Evolutionary conservation across 2,797 vertebrate genomes (phyloP).

Genomic region (Limosa lapponica): DNA sequence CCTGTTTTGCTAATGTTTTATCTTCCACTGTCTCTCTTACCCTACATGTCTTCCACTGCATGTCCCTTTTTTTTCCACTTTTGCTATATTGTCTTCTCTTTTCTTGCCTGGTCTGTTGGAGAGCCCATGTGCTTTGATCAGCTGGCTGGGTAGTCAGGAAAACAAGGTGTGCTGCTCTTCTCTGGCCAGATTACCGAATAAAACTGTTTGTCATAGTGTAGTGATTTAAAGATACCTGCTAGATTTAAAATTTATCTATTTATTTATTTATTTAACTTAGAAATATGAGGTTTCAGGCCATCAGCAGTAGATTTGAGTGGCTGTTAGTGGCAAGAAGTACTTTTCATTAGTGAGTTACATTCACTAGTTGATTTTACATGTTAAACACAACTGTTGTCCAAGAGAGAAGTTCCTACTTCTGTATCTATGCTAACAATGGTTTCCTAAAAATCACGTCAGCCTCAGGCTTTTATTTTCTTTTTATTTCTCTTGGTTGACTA

Average conservation of each 20-base stretch:
- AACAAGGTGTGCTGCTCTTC: not conserved
- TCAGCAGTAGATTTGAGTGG: not conserved
- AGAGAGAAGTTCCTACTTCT: not conserved
- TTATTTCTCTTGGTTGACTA: not conserved
- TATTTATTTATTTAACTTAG: not conserved
- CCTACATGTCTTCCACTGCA: not conserved
- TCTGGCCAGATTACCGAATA: not conserved
- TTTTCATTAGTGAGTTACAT: not conserved
- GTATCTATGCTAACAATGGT: not conserved
- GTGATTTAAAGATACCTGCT: not conserved
- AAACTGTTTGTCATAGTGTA: not conserved
- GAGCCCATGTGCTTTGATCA: fast-evolving
- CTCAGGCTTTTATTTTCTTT: not conserved
- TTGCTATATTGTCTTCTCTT: not conserved
- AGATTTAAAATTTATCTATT: not conserved
- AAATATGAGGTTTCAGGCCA: not conserved
- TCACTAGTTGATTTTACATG: not conserved
- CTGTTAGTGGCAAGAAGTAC: not conserved
- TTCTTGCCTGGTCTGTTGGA: not conserved
- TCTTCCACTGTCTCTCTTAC: not conserved
- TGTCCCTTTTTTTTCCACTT: not conserved
- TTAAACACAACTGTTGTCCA: not conserved
- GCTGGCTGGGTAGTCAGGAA: not conserved
- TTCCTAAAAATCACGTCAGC: not conserved
- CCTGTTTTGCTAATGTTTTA: not conserved